Conservation (phyloP, 2,797 vertebrate species). For the Thamnophis elegans region DNA sequence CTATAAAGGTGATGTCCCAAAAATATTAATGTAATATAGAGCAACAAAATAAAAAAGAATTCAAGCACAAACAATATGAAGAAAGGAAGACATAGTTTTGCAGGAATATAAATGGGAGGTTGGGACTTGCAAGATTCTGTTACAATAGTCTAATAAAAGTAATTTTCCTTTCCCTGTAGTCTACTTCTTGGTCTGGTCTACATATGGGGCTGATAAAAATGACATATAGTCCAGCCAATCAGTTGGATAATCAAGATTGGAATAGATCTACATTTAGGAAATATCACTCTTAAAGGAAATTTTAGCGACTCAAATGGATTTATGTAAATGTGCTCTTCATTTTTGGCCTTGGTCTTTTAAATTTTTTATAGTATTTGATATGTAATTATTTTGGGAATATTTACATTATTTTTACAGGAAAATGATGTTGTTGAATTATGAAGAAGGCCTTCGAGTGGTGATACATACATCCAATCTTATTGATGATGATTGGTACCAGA, state of each 20-base stretch:
- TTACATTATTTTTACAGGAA: constrained; percentile 69
- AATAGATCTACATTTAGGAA: neutral
- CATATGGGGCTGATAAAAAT: neutral
- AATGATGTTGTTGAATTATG: constrained; percentile 95
- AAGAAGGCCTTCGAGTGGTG: constrained; percentile 93
- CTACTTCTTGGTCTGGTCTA: neutral
- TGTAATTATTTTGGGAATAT: neutral
- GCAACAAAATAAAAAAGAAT: neutral
- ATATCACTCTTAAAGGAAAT: neutral
- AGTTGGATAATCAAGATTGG: neutral
- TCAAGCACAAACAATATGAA: neutral
- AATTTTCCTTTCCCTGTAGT: neutral
- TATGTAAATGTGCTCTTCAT: neutral
- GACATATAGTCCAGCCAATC: neutral
- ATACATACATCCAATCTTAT: constrained; percentile 96
- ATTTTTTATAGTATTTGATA: neutral
- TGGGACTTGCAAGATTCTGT: neutral
- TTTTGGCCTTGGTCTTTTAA: neutral
- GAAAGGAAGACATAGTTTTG: neutral
- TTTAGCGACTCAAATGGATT: neutral
- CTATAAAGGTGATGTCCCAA: neutral
- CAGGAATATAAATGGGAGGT: neutral
- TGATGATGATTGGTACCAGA: constrained; percentile 95
- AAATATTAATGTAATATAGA: neutral
- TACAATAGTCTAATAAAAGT: neutral